A percentile compares a stretch with the other conserved stretches of the same genome.
Conservation (phyloP, 2,888 invertebrate species). For the Crematogaster levior region DNA sequence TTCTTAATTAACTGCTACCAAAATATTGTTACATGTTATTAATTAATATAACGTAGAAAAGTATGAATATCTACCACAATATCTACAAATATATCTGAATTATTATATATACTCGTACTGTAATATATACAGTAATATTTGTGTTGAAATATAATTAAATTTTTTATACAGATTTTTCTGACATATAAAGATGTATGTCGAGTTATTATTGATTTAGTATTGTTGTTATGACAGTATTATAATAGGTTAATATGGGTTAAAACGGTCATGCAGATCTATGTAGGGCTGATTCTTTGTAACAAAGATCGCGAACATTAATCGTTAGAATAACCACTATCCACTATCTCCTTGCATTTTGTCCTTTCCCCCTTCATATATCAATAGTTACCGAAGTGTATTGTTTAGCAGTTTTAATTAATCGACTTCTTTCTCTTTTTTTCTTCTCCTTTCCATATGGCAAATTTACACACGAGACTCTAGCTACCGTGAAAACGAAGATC, state of each 20-base stretch:
- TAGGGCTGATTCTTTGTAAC: constrained; percentile 18
- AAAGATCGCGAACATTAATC: constrained; percentile 6
- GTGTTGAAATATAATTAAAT: too few species aligned
- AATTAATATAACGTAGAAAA: background rate
- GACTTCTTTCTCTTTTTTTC: background rate
- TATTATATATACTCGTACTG: too few species aligned
- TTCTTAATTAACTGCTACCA: background rate
- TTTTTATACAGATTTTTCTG: background rate
- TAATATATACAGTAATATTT: too few species aligned
- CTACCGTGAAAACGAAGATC: constrained; percentile 5
- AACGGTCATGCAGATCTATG: constrained; percentile 12
- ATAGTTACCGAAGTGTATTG: background rate
- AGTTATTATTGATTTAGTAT: background rate
- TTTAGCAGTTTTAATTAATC: background rate
- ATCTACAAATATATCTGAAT: background rate
- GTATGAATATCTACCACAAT: background rate
- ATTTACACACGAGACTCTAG: background rate
- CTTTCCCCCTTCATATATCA: background rate
- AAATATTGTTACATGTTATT: background rate
- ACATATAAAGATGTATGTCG: too few species aligned
- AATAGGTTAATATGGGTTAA: constrained; percentile 42
- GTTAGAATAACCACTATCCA: background rate
- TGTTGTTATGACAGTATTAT: background rate
- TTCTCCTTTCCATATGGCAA: background rate
- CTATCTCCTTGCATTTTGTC: background rate